These are phyloP conservation scores for Drosophila navojoa DNA, from an alignment of 1,140 invertebrate species.

Conservation along the genomic window DNA sequence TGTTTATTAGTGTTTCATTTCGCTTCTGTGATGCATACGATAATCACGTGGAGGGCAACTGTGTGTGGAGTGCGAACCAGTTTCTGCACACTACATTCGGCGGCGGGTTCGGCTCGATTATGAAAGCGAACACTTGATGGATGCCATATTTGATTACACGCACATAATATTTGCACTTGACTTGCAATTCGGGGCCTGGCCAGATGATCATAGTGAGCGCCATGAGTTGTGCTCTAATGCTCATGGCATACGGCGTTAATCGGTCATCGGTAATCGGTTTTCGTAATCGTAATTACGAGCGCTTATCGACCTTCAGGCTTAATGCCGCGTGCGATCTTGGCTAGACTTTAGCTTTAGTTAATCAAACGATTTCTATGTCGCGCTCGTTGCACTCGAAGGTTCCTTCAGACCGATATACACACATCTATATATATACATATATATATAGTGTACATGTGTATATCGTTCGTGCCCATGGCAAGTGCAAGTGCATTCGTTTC, in stretches of 20 bases:
- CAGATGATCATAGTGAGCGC: not conserved
- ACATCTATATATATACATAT: constrained; percentile 20
- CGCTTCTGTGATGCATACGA: not conserved
- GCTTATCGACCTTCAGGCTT: constrained; percentile 63
- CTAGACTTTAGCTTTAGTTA: constrained; percentile 23
- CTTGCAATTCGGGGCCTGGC: constrained; percentile 27
- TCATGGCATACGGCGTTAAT: constrained; percentile 3
- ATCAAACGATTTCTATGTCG: constrained; percentile 73
- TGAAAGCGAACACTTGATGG: constrained; percentile 10
- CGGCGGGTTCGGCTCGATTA: not conserved
- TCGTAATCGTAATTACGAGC: constrained; percentile 29
- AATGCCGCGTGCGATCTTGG: constrained; percentile 67
- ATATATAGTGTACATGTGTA: not conserved
- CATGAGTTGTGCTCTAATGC: not conserved
- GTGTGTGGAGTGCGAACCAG: constrained; percentile 8
- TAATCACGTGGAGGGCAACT: not conserved
- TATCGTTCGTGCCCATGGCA: not conserved
- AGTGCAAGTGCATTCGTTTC: constrained; percentile 22
- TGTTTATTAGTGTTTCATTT: not conserved
- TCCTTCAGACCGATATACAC: not conserved
- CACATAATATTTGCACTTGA: constrained; percentile 39
- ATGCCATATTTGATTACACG: constrained; percentile 13
- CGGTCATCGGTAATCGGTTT: not conserved
- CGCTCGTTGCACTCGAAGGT: constrained; percentile 57
- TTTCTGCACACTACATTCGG: constrained; percentile 8